Percentiles rank a stretch among this genome's conserved stretches.
phyloP scores from a whole-genome alignment of 2,113 vertebrate species.

The Alces alces region DNA sequence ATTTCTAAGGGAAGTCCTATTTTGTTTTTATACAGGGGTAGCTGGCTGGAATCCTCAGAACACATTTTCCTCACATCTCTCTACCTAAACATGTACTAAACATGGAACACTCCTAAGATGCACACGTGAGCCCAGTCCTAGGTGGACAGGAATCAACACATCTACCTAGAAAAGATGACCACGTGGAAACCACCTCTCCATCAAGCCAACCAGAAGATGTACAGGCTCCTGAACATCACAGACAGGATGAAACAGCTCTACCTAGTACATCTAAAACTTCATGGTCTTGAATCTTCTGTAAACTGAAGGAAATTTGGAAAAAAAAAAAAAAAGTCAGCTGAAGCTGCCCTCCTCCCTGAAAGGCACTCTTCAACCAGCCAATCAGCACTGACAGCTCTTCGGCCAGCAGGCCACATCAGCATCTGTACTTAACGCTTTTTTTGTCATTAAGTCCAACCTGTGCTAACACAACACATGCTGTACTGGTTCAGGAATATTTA shows the following conservation, averaged over 20 bases:
- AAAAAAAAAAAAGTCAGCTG: neutral
- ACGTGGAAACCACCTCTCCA: neutral
- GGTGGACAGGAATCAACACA: neutral
- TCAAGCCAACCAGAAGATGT: neutral
- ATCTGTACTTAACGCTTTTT: neutral
- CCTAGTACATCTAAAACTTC: neutral
- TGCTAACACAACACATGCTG: neutral
- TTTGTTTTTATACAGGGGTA: neutral
- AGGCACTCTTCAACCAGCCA: neutral
- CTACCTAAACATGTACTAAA: neutral
- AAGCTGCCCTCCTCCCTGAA: neutral
- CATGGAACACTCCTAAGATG: neutral
- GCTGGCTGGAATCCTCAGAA: neutral
- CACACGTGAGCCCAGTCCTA: neutral
- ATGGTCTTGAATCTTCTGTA: neutral
- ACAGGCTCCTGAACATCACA: neutral
- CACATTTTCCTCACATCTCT: neutral
- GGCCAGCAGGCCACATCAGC: accelerated
- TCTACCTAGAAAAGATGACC: neutral
- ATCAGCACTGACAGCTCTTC: neutral
- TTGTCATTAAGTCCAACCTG: neutral
- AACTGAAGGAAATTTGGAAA: neutral
- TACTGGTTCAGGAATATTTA: neutral
- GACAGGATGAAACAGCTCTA: neutral
- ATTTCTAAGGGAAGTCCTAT: neutral